These are phyloP conservation scores for Umimayanthus kanabou DNA, from an alignment of 92 coral and sea anemone species.

Conservation along the genomic window DNA sequence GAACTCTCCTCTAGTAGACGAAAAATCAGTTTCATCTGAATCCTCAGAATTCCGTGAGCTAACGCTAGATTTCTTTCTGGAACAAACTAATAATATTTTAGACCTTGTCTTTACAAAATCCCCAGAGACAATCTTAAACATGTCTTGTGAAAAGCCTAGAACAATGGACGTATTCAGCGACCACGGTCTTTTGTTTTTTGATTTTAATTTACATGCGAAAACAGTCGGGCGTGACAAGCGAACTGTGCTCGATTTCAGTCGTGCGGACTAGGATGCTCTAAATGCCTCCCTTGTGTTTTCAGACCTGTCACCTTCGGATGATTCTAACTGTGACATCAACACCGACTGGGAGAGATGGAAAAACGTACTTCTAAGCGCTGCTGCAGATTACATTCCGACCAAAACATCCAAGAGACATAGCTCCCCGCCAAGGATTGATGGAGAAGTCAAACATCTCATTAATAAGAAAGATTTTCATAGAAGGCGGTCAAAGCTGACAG, in stretches of 20 bases:
- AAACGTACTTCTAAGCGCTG: slow-evolving; percentile 14
- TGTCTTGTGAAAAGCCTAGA: slow-evolving; percentile 26
- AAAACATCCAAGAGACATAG: too few species aligned
- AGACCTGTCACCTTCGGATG: slow-evolving; percentile 7
- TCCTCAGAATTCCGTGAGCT: slow-evolving; percentile 41
- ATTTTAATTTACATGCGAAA: slow-evolving; percentile 19
- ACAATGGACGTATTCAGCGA: slow-evolving; percentile 46
- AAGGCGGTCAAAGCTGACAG: slow-evolving; percentile 13
- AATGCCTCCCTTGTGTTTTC: too few species aligned
- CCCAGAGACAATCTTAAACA: slow-evolving; percentile 31
- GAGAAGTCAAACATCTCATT: slow-evolving; percentile 8
- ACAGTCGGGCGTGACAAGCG: not conserved
- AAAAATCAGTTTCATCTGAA: slow-evolving; percentile 12
- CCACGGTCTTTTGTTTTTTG: slow-evolving; percentile 40
- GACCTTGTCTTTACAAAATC: slow-evolving; percentile 39
- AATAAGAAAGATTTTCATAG: slow-evolving; percentile 13
- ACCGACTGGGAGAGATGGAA: slow-evolving; percentile 14
- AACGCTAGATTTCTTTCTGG: slow-evolving; percentile 33
- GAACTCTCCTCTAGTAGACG: slow-evolving; percentile 28
- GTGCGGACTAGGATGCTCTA: too few species aligned
- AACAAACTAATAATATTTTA: slow-evolving; percentile 37
- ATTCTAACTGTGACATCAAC: slow-evolving; percentile 1
- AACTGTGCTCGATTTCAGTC: too few species aligned
- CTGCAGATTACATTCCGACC: too few species aligned
- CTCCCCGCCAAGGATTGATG: too few species aligned